These are phyloP conservation scores for Halesus radiatus DNA, from an alignment of 1,140 invertebrate genomes.

Conservation along the genomic window DNA sequence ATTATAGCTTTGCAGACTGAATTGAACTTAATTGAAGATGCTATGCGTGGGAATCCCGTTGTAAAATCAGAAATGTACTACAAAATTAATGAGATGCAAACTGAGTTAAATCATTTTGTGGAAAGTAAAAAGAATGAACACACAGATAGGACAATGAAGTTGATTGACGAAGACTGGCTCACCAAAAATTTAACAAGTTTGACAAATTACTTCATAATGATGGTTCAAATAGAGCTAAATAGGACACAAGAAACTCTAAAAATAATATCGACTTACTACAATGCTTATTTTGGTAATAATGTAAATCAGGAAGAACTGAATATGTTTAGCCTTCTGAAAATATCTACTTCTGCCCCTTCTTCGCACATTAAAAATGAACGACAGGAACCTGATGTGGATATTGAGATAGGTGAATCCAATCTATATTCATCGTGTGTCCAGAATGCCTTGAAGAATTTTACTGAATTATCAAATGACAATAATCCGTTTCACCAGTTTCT, in stretches of 20 bases:
- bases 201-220: constrained; percentile 14
- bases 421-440: background rate
- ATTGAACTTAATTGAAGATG: constrained; percentile 24
- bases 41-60: background rate
- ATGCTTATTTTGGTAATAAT: constrained; percentile 19
- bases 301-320: constrained; percentile 5
- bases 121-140: background rate
- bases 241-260: constrained; percentile 31
- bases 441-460: constrained; percentile 15
- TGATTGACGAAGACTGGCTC: constrained; percentile 34
- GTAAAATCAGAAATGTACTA: constrained; percentile 32
- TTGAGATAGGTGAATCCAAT: background rate
- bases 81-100: constrained; percentile 29
- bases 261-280: constrained; percentile 30
- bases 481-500: constrained; percentile 31
- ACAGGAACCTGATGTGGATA: background rate
- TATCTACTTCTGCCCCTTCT: background rate
- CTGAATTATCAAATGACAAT: background rate
- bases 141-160: background rate
- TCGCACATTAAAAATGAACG: background rate
- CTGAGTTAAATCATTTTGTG: constrained; percentile 16
- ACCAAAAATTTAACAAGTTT: background rate
- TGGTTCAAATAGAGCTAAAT: constrained; percentile 38
- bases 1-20: constrained; percentile 32
- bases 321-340: constrained; percentile 13